Conservation (phyloP, 2,888 invertebrate species). For the Augiades crinisus region DNA sequence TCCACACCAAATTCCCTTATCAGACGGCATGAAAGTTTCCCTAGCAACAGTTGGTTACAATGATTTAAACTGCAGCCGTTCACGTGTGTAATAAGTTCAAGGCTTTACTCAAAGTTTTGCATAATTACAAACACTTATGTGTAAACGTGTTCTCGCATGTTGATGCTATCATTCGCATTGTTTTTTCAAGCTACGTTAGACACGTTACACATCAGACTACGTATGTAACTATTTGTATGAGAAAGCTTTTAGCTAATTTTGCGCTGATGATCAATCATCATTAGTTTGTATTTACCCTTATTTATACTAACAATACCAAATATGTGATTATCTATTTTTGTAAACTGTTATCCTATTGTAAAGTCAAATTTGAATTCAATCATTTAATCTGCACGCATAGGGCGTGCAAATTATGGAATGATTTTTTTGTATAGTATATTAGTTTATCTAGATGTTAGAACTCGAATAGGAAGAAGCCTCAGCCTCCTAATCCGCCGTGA, state of each 20-base stretch:
- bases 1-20: too few relatives aligned
- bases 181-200: slow-evolving; percentile 39
- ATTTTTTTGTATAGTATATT: too few relatives aligned
- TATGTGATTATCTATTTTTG: too few relatives aligned
- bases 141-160: slow-evolving; percentile 64
- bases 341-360: too few relatives aligned
- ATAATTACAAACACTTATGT: slow-evolving; percentile 63
- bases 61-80: slow-evolving; percentile 4
- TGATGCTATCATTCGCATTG: slow-evolving; percentile 58
- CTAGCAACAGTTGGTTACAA: neutral
- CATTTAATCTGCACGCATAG: too few relatives aligned
- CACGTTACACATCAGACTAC: slow-evolving; percentile 12
- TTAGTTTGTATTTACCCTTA: neutral
- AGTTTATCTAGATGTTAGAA: too few relatives aligned
- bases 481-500: too few relatives aligned
- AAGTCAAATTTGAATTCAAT: too few relatives aligned
- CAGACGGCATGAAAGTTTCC: too few relatives aligned
- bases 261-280: neutral
- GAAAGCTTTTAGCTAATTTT: neutral
- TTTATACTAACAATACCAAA: too few relatives aligned
- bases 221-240: neutral
- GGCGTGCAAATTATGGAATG: too few relatives aligned
- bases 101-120: slow-evolving; percentile 56
- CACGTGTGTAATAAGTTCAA: slow-evolving; percentile 55
- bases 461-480: too few relatives aligned